Conservation (phyloP, 2,797 vertebrate species). For the Eulemur albifrons region DNA sequence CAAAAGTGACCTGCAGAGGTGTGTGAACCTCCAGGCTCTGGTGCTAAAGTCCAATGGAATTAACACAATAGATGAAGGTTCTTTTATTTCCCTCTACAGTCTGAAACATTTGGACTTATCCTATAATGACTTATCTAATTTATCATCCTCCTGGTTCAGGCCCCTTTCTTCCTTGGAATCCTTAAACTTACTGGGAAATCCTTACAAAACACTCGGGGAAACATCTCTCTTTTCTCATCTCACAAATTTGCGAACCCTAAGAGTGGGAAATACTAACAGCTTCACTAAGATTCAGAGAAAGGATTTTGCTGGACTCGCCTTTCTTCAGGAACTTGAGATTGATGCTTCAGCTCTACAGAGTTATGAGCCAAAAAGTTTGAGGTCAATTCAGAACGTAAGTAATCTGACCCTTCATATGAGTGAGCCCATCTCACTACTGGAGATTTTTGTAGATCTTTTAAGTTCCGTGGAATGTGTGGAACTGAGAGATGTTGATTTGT, state of each 20-base stretch:
- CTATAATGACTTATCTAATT: slow-evolving; percentile 79
- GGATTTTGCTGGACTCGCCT: slow-evolving; percentile 83
- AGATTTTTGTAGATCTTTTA: slow-evolving; percentile 80
- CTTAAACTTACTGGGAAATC: slow-evolving; percentile 85
- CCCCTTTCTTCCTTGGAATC: slow-evolving; percentile 80
- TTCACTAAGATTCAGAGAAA: slow-evolving; percentile 75
- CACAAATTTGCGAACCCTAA: slow-evolving; percentile 79
- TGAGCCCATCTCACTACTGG: background rate
- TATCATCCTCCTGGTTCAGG: slow-evolving; percentile 85
- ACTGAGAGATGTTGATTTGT: slow-evolving; percentile 71
- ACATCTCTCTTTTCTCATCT: slow-evolving; percentile 82
- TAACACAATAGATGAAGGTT: slow-evolving; percentile 77
- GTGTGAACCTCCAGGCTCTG: slow-evolving; percentile 80
- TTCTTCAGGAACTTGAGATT: slow-evolving; percentile 84
- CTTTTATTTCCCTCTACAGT: slow-evolving; percentile 79
- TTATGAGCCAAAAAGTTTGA: slow-evolving; percentile 80
- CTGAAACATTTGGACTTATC: slow-evolving; percentile 87
- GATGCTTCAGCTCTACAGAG: slow-evolving; percentile 75
- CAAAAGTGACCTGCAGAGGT: slow-evolving; percentile 78
- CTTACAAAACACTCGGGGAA: slow-evolving; percentile 82
- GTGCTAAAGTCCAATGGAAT: slow-evolving; percentile 82
- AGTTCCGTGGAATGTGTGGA: slow-evolving; percentile 79
- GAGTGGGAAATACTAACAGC: slow-evolving; percentile 75
- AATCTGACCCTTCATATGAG: slow-evolving; percentile 76
- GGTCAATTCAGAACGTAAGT: slow-evolving; percentile 62